Percentiles rank a stretch among this genome's conserved stretches.
Conservation (phyloP, 2,113 vertebrate genomes). For the Otocyon megalotis region DNA sequence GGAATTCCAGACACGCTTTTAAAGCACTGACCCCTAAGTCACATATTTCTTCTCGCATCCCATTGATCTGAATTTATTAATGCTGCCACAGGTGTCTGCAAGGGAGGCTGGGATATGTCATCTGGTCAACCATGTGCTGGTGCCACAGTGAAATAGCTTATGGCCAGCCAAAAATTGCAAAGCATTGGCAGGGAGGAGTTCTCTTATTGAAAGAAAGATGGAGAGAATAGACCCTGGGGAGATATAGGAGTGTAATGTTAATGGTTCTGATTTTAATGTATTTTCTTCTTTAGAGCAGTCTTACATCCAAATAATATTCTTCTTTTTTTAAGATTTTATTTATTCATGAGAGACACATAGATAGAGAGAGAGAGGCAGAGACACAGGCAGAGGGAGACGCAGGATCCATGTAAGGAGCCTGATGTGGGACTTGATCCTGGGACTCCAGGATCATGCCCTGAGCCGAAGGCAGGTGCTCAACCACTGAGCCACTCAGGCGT, state of each 20-base stretch:
- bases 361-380: no score
- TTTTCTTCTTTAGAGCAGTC: not conserved
- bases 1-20: not conserved
- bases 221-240: not conserved
- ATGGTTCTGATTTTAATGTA: not conserved
- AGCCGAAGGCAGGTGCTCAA: no score
- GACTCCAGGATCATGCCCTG: no score
- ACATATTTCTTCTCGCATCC: not conserved
- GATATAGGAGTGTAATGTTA: not conserved
- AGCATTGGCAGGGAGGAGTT: not conserved
- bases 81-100: not conserved
- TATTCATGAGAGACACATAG: no score
- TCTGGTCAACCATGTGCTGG: not conserved
- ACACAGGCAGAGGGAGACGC: no score
- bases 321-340: not conserved
- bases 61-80: not conserved
- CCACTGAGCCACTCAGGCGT: no score
- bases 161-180: not conserved
- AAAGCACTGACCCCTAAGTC: not conserved
- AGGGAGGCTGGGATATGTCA: not conserved
- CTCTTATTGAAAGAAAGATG: not conserved
- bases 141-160: not conserved
- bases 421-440: no score
- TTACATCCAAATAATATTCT: not conserved
- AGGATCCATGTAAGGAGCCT: no score